phyloP scores from a whole-genome alignment of 1,140 invertebrate genomes.

The Metaphire vulgaris region DNA sequence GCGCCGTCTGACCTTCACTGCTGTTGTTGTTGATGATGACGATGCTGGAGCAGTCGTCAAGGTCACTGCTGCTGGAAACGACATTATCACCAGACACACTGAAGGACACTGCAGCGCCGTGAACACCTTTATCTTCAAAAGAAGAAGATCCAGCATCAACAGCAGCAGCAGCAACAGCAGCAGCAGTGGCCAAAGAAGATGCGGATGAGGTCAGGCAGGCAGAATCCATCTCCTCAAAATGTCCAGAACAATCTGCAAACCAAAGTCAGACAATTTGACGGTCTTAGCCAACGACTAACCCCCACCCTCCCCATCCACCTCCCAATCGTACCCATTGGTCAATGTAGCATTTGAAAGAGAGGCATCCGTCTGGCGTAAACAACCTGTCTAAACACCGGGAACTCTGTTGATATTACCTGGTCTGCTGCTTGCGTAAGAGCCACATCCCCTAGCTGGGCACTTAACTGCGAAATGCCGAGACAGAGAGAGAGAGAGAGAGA shows the following conservation, averaged over 20 bases:
- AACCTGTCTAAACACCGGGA: neutral
- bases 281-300: too few species aligned
- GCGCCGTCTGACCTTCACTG: too few species aligned
- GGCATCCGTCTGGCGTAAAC: neutral
- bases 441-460: neutral
- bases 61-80: neutral
- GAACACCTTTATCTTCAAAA: neutral
- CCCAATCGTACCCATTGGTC: too few species aligned
- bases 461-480: constrained; percentile 17
- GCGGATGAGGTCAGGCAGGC: too few species aligned
- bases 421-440: neutral
- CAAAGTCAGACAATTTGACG: too few species aligned
- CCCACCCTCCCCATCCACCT: too few species aligned
- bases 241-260: too few species aligned
- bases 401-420: neutral
- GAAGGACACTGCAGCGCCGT: neutral
- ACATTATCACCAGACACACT: neutral
- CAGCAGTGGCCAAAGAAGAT: neutral
- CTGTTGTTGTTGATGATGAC: too few species aligned
- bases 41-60: neutral
- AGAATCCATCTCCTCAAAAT: too few species aligned
- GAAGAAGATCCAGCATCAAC: neutral
- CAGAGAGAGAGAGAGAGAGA: constrained; percentile 29
- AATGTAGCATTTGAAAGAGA: too few species aligned
- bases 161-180: neutral